Evolutionary conservation across 2,888 invertebrate genomes (phyloP).

Genomic region (Lymantria dispar): DNA sequence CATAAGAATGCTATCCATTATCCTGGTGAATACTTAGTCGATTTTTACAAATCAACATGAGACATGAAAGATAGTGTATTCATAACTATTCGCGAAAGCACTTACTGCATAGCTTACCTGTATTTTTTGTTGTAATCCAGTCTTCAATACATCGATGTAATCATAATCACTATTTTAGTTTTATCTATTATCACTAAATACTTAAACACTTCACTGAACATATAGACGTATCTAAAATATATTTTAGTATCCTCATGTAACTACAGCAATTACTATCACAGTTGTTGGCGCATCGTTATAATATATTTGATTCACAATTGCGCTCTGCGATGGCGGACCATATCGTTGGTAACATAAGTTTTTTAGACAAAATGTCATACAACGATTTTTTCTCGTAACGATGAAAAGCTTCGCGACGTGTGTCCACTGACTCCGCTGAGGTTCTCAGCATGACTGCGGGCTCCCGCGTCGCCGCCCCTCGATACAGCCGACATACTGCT

Average conservation of each 20-base stretch:
- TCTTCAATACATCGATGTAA: slow-evolving; percentile 25
- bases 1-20: too few species aligned
- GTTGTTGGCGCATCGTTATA: slow-evolving; percentile 69
- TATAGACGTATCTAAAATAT: slow-evolving; percentile 52
- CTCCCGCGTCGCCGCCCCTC: slow-evolving; percentile 80
- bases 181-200: slow-evolving; percentile 50
- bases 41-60: too few species aligned
- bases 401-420: slow-evolving; percentile 74
- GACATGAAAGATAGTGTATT: too few species aligned
- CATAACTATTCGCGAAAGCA: too few species aligned
- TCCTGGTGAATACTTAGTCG: too few species aligned
- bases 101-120: slow-evolving; percentile 9
- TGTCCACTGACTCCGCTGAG: slow-evolving; percentile 77
- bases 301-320: slow-evolving; percentile 46
- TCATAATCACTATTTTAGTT: slow-evolving; percentile 38
- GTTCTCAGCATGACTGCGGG: slow-evolving; percentile 81
- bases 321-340: slow-evolving; percentile 33
- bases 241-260: slow-evolving; percentile 66
- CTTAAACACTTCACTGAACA: slow-evolving; percentile 70
- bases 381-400: slow-evolving; percentile 67
- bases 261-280: slow-evolving; percentile 65
- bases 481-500: slow-evolving; percentile 74
- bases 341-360: slow-evolving; percentile 54
- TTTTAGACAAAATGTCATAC: slow-evolving; percentile 65
- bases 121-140: slow-evolving; percentile 29